Base-by-base conservation (phyloP, 2,113 vertebrate species). In the Heptranchias perlo region DNA sequence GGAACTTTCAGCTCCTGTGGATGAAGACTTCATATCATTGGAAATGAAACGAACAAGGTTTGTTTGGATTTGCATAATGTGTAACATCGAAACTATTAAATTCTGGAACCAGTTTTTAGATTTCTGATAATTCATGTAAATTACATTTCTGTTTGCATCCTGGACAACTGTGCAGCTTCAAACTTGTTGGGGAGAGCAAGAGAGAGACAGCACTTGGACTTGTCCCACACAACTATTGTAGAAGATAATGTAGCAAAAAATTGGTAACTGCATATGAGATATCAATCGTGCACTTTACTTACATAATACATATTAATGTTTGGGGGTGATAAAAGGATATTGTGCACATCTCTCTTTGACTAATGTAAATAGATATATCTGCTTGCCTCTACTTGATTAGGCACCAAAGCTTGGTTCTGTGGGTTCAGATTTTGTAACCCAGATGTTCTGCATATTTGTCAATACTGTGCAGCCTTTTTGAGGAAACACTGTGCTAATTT, bases 1-100 rank as follows among this genome's bases (percentile, higher is more conserved):
- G 39, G 92, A 95, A 95, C 64, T 95, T 95, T 25, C 92, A 62
- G 93, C 64, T 52, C 44, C 93, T 31, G 93, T 69, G 94, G 65
- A 69, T 52, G 35, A 69, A 69, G 65, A 95, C 65, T 95, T 95
- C 47, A 69, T 95, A 65, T 65, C 47, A 31, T 64, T 95, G 64
- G 94, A 95, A 95, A 69, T 73, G 23, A 95, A 95, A 52, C 65
- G 44, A 44, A 69, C 25, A 73, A 95, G 65, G 64, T 69, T 95
- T 69, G 61, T 95, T 69, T 52, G 47, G 65, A 67, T 52, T 95
- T 95, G 93, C 62, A 95, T 31, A 47, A 49, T 69, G 44, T 95
- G 64, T 69, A 14, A 18, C 44, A 73, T 49, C 31, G 94, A 95
- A 95, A 61, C 14, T 16, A 21, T 69, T 47, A 1, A 1, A 69